Evolutionary conservation across 2,888 invertebrate genomes (phyloP).

Genomic region (Mantis religiosa): DNA sequence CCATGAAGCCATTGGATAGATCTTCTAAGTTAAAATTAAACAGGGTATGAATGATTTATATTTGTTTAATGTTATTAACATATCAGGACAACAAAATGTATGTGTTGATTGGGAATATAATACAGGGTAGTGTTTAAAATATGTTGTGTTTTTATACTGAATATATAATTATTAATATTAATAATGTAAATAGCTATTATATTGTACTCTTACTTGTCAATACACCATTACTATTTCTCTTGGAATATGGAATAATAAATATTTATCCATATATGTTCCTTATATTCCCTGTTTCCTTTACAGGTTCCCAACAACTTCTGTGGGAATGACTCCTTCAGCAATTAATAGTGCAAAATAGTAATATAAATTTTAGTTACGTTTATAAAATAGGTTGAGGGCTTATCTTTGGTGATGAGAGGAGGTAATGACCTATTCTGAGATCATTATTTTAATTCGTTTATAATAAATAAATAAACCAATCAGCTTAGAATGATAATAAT

Average conservation of each 20-base stretch:
- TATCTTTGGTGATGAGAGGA: too few species aligned
- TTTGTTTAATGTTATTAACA: slow-evolving; percentile 18
- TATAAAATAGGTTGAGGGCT: too few species aligned
- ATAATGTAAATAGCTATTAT: slow-evolving; percentile 5
- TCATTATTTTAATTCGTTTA: too few species aligned
- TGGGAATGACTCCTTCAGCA: too few species aligned
- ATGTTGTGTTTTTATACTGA: slow-evolving; percentile 16
- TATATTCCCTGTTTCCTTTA: background rate
- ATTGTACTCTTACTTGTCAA: slow-evolving; percentile 3
- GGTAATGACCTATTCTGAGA: too few species aligned
- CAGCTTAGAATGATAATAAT: too few species aligned
- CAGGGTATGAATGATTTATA: slow-evolving; percentile 20
- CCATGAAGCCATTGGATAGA: background rate
- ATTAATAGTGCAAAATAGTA: too few species aligned
- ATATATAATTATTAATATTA: slow-evolving; percentile 8
- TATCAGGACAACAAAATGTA: slow-evolving; percentile 1
- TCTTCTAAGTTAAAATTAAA: slow-evolving; percentile 1
- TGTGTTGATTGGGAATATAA: slow-evolving; percentile 8
- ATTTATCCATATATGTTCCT: background rate
- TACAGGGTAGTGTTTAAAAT: slow-evolving; percentile 17
- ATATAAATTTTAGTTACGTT: too few species aligned
- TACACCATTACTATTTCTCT: slow-evolving; percentile 3
- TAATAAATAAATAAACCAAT: too few species aligned
- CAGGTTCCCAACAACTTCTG: background rate
- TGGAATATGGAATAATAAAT: background rate